phyloP scores from a whole-genome alignment of 2,797 vertebrate species.

The Micromesistius poutassou region DNA sequence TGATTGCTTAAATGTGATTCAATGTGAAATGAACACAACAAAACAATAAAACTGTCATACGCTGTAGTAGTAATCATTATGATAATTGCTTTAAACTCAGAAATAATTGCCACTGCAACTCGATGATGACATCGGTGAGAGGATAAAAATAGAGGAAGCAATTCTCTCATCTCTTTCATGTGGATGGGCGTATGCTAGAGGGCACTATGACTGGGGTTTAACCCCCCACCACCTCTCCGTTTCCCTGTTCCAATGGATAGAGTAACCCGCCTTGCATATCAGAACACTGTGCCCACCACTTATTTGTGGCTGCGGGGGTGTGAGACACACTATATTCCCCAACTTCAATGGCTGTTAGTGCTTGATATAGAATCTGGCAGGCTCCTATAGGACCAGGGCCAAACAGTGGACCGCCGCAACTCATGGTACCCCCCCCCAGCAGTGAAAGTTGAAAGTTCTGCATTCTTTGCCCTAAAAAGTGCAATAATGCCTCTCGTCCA shows the following conservation, averaged over 20 bases:
- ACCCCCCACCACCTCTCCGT: constrained; percentile 36
- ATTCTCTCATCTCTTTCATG: constrained; percentile 64
- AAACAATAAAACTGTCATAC: constrained; percentile 36
- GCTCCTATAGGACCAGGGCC: constrained; percentile 46
- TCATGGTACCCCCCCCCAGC: constrained; percentile 25
- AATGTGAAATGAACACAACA: constrained; percentile 23
- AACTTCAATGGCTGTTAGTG: constrained; percentile 72
- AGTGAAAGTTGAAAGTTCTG: constrained; percentile 46
- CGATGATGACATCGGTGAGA: constrained; percentile 61
- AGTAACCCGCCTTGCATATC: constrained; percentile 71
- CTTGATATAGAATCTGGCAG: constrained; percentile 76
- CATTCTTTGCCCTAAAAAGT: constrained; percentile 26
- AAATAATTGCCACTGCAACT: constrained; percentile 66
- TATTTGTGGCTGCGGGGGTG: constrained; percentile 74
- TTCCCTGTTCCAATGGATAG: constrained; percentile 62
- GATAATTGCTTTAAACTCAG: constrained; percentile 69
- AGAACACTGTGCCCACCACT: constrained; percentile 66
- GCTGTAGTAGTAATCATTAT: constrained; percentile 60
- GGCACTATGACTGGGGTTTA: constrained; percentile 61
- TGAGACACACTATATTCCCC: constrained; percentile 75
- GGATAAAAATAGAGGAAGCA: constrained; percentile 66
- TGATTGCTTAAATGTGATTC: constrained; percentile 37
- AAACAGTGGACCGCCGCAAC: constrained; percentile 45
- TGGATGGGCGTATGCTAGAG: constrained; percentile 56
- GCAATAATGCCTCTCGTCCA: constrained; percentile 53